Evolutionary conservation across 2,797 vertebrate species (phyloP), one percentile per base, ranked within the genome.

Genomic region (Sebastes ruberrimus): DNA sequence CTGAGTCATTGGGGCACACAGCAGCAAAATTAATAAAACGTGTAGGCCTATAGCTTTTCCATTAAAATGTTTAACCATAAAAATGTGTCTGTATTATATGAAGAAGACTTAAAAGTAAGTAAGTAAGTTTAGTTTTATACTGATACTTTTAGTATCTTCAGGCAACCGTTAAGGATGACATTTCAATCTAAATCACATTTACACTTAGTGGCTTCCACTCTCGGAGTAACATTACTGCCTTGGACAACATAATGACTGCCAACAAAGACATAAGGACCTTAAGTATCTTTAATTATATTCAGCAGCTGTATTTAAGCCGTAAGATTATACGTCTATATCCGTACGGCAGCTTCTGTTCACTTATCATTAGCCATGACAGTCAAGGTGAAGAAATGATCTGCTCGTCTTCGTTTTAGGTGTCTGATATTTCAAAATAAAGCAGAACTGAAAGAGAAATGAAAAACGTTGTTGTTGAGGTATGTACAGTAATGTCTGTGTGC

Each of bases 281-380:
- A 59, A 73, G 68, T 78, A 32, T 79, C 46, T 74, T 79, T 68
- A 72, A 87, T 86, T 32, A 83, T 9, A 57, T 22, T 76, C 64
- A 28, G 20, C 5, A 14, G 65, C 28, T 66, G 56, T 22, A 68
- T 80, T 80, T 52, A 78, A 75, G 55, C 32, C 1, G 33, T 16
- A 23, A 74, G 46, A 77, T 82, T 81, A 49, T 38, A 62, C 81
- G 80, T 89, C 60, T 3, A 32, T 30, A 30, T 66, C 27, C 1
- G 10, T 42, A 16, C 0, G 1, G 11, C 68, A 42, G 55, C 62
- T 59, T 78, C 28, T 71, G 49, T 13, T 73, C 16, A 23, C 46
- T 64, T 20, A 74, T 81, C 25, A 46, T 60, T 74, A 28, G 63
- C 33, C 7, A 14, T 62, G 35, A 66, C 33, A 7, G 23, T 66